Conservation (phyloP, 2,113 vertebrate species). For the Colinus virginianus region DNA sequence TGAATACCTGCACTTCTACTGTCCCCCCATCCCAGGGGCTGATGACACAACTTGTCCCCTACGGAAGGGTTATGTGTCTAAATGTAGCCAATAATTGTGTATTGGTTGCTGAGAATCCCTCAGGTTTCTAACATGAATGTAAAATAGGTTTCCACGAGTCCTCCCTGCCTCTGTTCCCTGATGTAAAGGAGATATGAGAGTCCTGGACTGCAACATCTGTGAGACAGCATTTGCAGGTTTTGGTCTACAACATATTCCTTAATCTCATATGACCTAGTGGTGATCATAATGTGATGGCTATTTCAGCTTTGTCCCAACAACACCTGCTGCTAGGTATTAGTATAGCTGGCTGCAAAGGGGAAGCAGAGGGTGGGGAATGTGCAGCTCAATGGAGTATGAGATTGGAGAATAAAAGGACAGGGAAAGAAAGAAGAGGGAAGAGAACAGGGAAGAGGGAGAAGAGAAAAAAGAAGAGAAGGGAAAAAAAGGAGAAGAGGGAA, state of each 20-base stretch:
- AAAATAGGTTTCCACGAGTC: not conserved
- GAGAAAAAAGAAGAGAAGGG: not conserved
- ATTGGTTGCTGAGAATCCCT: not conserved
- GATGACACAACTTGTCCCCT: slow-evolving; percentile 29
- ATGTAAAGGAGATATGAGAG: not conserved
- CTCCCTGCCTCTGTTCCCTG: not conserved
- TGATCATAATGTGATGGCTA: not conserved
- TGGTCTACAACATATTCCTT: not conserved
- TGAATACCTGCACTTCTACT: slow-evolving; percentile 3
- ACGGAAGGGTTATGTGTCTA: not conserved
- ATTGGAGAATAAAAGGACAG: not conserved
- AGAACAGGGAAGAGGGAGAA: not conserved
- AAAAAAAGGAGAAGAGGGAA: too few relatives aligned
- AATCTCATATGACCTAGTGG: not conserved
- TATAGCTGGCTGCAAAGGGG: not conserved
- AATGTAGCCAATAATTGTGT: not conserved
- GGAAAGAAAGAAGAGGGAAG: not conserved
- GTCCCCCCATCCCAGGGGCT: not conserved
- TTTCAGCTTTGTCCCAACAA: not conserved
- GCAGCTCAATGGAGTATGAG: rapidly evolving
- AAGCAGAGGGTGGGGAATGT: not conserved
- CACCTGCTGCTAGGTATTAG: rapidly evolving
- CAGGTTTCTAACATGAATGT: not conserved
- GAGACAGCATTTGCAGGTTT: not conserved
- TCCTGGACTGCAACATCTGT: not conserved